Evolutionary conservation across 1,140 invertebrate genomes (phyloP).

Genomic region (Mesaphorura yosii): DNA sequence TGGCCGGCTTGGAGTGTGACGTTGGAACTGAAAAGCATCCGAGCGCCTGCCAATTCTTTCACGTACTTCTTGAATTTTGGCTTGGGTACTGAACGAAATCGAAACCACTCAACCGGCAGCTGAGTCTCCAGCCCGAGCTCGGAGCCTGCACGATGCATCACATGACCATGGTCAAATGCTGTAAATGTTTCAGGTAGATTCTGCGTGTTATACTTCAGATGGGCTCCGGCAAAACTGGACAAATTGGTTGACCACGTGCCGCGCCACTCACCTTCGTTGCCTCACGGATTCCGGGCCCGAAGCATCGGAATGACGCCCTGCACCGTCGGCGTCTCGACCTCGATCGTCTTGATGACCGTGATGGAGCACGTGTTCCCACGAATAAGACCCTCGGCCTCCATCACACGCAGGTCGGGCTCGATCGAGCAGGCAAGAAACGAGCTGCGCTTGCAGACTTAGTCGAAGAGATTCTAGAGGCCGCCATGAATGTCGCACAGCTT

Average conservation of each 20-base stretch:
- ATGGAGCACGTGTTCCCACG: conserved; percentile 68
- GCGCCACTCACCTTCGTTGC: conserved; percentile 95
- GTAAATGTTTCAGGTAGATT: too few relatives aligned
- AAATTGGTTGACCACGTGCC: conserved; percentile 95
- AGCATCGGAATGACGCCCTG: conserved; percentile 75
- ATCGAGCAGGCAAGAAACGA: conserved; percentile 57
- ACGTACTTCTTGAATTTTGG: too few relatives aligned
- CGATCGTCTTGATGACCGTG: conserved; percentile 76
- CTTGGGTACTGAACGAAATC: too few relatives aligned
- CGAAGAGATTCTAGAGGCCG: conserved; percentile 76
- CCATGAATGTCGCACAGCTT: conserved; percentile 28
- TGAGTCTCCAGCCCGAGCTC: too few relatives aligned
- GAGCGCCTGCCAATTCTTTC: too few relatives aligned
- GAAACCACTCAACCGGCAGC: too few relatives aligned
- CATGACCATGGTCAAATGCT: too few relatives aligned
- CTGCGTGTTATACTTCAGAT: too few relatives aligned
- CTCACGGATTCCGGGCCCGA: conserved; percentile 91
- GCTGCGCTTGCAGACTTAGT: conserved; percentile 73
- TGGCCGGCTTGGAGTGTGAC: too few relatives aligned
- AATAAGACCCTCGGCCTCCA: conserved; percentile 49
- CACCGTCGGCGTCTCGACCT: conserved; percentile 69
- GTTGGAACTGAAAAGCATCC: too few relatives aligned
- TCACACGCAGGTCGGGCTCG: conserved; percentile 40
- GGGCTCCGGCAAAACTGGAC: too few relatives aligned
- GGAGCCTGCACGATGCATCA: too few relatives aligned